Percentiles rank a stretch among this genome's conserved stretches.
phyloP scores from a whole-genome alignment of 1,140 invertebrate genomes.

The Danaus melanippus region DNA sequence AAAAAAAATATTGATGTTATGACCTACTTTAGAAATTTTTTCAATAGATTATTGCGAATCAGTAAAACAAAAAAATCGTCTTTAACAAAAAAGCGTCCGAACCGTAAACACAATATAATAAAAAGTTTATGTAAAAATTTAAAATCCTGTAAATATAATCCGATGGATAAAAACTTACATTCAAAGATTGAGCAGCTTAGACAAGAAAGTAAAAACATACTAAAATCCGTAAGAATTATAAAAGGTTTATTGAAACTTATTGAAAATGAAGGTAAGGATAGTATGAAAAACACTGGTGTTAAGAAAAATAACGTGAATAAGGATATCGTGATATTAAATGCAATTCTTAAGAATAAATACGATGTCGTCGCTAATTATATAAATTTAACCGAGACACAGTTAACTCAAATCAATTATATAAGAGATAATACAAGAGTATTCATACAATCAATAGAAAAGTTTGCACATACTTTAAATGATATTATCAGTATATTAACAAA shows the following conservation, averaged over 20 bases:
- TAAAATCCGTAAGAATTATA: constrained; percentile 41
- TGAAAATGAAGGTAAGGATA: constrained; percentile 21
- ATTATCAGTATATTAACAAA: constrained; percentile 34
- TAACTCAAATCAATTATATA: constrained; percentile 40
- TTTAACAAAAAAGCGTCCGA: constrained; percentile 6
- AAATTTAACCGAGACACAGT: constrained; percentile 28
- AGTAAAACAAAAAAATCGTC: constrained; percentile 14
- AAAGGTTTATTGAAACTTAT: constrained; percentile 43
- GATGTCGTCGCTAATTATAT: constrained; percentile 7
- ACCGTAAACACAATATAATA: constrained; percentile 24
- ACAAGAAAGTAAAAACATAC: constrained; percentile 34
- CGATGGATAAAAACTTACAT: constrained; percentile 27
- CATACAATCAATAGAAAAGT: constrained; percentile 43
- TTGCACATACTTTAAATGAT: constrained; percentile 40
- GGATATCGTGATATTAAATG: constrained; percentile 37
- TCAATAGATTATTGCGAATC: constrained; percentile 29
- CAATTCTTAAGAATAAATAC: constrained; percentile 32
- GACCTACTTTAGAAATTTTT: constrained; percentile 32
- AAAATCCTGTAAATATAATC: constrained; percentile 29
- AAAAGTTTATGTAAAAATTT: constrained; percentile 39
- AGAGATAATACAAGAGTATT: constrained; percentile 44
- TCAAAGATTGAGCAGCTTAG: constrained; percentile 36
- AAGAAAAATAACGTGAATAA: constrained; percentile 18
- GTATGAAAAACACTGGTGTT: constrained; percentile 1
- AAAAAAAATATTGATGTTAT: constrained; percentile 24